Base-by-base conservation (phyloP, 2,888 invertebrate genomes). In the Tanytarsus gracilentus region DNA sequence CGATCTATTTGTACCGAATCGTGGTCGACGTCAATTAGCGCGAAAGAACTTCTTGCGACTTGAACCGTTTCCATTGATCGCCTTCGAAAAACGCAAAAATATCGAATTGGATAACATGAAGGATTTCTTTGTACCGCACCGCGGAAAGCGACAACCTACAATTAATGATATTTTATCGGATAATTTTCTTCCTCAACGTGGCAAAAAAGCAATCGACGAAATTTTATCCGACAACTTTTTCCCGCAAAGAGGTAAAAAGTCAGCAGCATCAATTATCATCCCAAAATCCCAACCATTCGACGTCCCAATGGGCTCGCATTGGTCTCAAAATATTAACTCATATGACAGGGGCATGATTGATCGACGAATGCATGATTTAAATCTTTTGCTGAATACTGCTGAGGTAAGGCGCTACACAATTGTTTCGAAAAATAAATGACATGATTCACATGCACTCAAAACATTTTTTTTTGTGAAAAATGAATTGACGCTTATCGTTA, bases 1-100 rank as follows among this genome's bases (percentile, higher is more conserved):
- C 60, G 73, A 74, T 58, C 65, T 70, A 18, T 74, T 74, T 66
- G 68, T 73, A 14, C 73, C 73, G 30, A 70, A 73, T 68, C 73
- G 74, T 64, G 74, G 74, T n/a, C 29, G 33, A 14, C 30, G 36
- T n/a, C 30, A 60, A 9, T 26, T 50, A 27, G 23, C 23, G 2
- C 58, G 27, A 21, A 58, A 58, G 44, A 18, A 53, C 14, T 53
- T 53, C 39, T 29, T 36, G 11, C n/a, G 11, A 6, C 8, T 51
- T n/a, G 51, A 44, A 26, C 56, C 16, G 7, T 18, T 16, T 25
- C 18, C 40, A n/a, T 9, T 27, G 18, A 25, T 27, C 23, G 25
- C 27, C 14, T n/a, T n/a, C 4, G 30, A 16, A 3, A 60, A 60
- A 30, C 50, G 50, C 7, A 58, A 18, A 4, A 27, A 23, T n/a